A percentile compares a stretch with the other conserved stretches of the same genome.
Conservation (phyloP, 2,113 vertebrate species). For the Macrotis lagotis region DNA sequence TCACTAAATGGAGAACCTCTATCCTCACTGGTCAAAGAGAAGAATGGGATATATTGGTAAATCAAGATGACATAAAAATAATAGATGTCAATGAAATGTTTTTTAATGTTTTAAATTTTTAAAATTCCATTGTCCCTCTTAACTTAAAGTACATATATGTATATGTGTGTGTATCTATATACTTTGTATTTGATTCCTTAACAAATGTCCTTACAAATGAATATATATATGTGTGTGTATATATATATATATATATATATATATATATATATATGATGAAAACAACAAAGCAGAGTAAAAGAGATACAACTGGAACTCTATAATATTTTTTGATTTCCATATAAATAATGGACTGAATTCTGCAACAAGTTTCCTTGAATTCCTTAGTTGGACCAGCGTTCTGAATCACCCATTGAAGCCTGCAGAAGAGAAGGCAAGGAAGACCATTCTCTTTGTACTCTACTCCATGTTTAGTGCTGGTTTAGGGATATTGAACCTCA, state of each 20-base stretch:
- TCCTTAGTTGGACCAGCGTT: not conserved
- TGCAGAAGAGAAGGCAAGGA: not conserved
- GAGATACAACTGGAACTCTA: not conserved
- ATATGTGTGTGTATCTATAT: not conserved
- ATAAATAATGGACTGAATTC: not conserved
- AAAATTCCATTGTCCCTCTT: not conserved
- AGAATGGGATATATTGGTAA: not conserved
- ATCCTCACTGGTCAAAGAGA: not conserved
- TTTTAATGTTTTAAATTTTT: not conserved
- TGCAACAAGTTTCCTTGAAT: not conserved
- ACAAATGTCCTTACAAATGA: not conserved
- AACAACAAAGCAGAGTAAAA: not conserved
- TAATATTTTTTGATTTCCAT: not conserved
- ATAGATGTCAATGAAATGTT: not conserved
- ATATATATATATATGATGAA: no score
- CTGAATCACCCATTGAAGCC: not conserved
- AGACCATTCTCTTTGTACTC: not conserved
- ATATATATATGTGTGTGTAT: no score
- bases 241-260: no score
- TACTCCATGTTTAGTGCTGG: not conserved
- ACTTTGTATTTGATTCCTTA: not conserved
- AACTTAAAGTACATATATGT: not conserved
- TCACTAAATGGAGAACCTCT: not conserved
- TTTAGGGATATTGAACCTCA: not conserved
- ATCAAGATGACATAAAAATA: not conserved